Conservation (phyloP, 2,797 vertebrate genomes). For the Vultur gryphus region DNA sequence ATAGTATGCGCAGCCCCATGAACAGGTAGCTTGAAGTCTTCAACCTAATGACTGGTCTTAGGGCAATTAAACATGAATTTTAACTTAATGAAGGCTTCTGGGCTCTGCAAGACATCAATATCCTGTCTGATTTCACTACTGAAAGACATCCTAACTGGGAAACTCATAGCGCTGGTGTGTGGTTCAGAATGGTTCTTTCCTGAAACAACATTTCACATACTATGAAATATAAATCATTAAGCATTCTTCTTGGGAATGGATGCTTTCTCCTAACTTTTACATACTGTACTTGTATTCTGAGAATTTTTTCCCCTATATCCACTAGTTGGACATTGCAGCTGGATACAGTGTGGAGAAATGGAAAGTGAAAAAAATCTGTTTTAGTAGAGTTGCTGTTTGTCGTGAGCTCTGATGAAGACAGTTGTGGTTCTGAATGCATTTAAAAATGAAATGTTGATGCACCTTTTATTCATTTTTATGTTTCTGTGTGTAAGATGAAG, state of each 20-base stretch:
- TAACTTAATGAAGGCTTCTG: background rate
- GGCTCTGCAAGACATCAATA: background rate
- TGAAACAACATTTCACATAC: background rate
- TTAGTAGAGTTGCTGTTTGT: background rate
- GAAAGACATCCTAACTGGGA: background rate
- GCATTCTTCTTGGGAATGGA: background rate
- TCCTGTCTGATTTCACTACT: background rate
- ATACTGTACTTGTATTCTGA: background rate
- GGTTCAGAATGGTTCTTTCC: background rate
- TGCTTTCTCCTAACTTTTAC: background rate
- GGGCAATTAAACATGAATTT: background rate
- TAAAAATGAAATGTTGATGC: background rate
- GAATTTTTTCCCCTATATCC: accelerated
- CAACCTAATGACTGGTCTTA: background rate
- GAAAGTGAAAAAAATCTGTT: background rate
- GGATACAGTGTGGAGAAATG: background rate
- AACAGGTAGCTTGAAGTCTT: background rate
- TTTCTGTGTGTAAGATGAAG: background rate
- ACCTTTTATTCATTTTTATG: background rate
- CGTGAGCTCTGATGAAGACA: background rate
- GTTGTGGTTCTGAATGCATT: background rate
- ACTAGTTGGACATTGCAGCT: background rate
- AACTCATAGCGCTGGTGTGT: background rate
- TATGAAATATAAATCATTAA: background rate
- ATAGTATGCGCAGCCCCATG: accelerated